Conservation (phyloP, 2,113 vertebrate genomes). For the Macrotus californicus region DNA sequence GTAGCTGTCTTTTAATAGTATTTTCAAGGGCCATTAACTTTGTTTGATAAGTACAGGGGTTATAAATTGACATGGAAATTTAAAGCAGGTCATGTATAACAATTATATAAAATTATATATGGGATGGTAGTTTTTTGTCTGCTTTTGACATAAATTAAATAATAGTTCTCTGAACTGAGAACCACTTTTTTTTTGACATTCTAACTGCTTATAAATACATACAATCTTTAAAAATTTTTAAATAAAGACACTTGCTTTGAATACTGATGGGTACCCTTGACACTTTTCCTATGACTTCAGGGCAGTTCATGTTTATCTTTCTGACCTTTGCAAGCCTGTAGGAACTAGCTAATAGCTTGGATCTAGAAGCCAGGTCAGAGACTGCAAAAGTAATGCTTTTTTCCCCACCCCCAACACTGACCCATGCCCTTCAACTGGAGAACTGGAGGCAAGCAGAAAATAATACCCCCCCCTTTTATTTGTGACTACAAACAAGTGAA, state of each 20-base stretch:
- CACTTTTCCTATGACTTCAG: background rate
- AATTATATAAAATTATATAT: constrained; percentile 86
- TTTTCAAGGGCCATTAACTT: constrained; percentile 86
- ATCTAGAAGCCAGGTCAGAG: background rate
- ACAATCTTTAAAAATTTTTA: background rate
- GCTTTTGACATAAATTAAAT: constrained; percentile 83
- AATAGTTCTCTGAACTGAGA: constrained; percentile 90
- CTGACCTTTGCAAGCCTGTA: background rate
- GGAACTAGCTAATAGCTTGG: background rate
- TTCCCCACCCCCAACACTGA: background rate
- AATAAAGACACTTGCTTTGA: background rate
- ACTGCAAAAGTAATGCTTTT: background rate
- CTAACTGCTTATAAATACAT: constrained; percentile 94
- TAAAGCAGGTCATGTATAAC: constrained; percentile 84
- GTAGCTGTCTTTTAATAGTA: constrained; percentile 88
- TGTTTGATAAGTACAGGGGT: constrained; percentile 84
- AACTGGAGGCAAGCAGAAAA: background rate
- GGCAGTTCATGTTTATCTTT: background rate
- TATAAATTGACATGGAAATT: constrained; percentile 85
- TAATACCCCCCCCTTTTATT: background rate
- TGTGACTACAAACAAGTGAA: background rate
- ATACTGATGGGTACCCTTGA: background rate
- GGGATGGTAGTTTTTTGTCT: constrained; percentile 85
- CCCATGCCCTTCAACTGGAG: background rate
- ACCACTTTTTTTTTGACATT: constrained; percentile 94